Base-by-base conservation (phyloP, 2,888 invertebrate genomes). In the Galerucella calmariensis region DNA sequence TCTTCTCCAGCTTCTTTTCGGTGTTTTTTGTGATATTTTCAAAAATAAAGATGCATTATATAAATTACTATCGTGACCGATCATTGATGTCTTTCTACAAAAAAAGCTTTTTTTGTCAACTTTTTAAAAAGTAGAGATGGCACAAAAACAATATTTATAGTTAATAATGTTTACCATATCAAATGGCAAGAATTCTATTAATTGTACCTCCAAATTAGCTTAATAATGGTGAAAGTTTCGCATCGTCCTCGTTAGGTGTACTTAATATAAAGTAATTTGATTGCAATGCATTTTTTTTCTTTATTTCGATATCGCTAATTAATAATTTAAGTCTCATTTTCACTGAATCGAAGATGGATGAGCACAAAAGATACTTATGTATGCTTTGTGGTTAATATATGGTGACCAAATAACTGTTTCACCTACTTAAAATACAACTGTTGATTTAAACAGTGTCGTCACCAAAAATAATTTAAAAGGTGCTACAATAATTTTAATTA, bases 341-440 rank as follows among this genome's bases (percentile, higher is more conserved):
- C 58, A 65, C 59, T 20, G 65, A 63, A 68, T 75, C 72, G 62
- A 68, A 67, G 59, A 75, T 73, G 71, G 74, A 71, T 62, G 6
- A 35, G 41, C 35, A 41, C 14, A 65, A 75, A 74, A 63, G 51
- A 65, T 27, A 27, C 27, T 27, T 27, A 27, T 59, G 68, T 75
- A 69, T 75, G 69, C 75, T 67, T 69, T 61, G 75, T 69, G 75
- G 72, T 72, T 72, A 71, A 69, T 41, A 20, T 20, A 8, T 41
- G 35, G 58, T 69, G 59, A 63, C 67, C 24, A 69, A 56, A 65
- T 75, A 75, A 75, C 75, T 75, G 75, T 75, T 75, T 75, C 75
- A 72, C 75, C 75, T 75, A 75, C 75, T 72, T 75, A 72, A 58
- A 72, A 69, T 65, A 63, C 62, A 69, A 44, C 59, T 41, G 62